phyloP scores from a whole-genome alignment of 1,140 invertebrate species.

The Mamestra configurata region DNA sequence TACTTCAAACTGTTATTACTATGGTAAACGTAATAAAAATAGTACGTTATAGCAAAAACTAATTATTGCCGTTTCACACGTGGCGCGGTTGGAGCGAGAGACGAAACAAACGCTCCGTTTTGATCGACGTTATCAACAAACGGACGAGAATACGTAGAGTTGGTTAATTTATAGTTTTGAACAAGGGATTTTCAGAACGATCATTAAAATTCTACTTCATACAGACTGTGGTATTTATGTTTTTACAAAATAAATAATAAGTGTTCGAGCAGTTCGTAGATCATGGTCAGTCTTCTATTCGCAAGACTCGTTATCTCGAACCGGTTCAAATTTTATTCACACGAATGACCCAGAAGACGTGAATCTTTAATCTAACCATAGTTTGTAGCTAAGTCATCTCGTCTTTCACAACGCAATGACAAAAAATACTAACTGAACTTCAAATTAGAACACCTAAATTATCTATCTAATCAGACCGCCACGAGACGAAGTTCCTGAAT shows the following conservation, averaged over 20 bases:
- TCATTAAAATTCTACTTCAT: conserved; percentile 16
- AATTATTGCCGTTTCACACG: conserved; percentile 14
- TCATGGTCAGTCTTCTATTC: too few species aligned
- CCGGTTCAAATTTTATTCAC: too few species aligned
- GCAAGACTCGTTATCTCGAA: too few species aligned
- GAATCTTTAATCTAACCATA: too few species aligned
- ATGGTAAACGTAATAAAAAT: conserved; percentile 44
- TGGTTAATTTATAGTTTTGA: conserved; percentile 19
- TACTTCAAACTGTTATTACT: conserved; percentile 32
- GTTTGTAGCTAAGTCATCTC: too few species aligned
- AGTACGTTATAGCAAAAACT: conserved; percentile 8
- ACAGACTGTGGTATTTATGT: neutral
- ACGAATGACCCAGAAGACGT: too few species aligned
- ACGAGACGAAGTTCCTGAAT: neutral
- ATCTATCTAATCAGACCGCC: neutral
- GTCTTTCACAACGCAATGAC: too few species aligned
- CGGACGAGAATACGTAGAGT: conserved; percentile 16
- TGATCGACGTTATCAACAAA: conserved; percentile 40
- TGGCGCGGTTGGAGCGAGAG: conserved; percentile 3
- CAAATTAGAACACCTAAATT: neutral
- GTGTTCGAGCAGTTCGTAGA: too few species aligned
- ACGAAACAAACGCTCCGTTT: conserved; percentile 17
- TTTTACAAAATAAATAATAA: too few species aligned
- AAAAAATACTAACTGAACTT: too few species aligned
- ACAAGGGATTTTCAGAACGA: conserved; percentile 10